Evolutionary conservation across 2,888 invertebrate species (phyloP).

Genomic region (Nudaria mundana): DNA sequence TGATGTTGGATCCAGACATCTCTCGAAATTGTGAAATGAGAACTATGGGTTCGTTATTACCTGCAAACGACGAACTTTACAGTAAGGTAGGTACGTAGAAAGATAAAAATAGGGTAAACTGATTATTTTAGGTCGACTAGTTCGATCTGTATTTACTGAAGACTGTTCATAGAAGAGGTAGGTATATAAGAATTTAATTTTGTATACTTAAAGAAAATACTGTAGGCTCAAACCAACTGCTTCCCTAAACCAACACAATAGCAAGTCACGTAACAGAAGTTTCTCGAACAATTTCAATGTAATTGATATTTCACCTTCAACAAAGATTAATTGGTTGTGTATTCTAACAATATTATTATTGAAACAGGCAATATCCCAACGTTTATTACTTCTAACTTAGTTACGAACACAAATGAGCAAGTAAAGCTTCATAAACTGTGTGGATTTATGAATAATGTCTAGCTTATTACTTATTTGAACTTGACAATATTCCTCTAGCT

Average conservation of each 20-base stretch:
- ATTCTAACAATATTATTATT: constrained; percentile 5
- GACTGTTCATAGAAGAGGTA: too few species aligned
- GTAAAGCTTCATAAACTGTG: constrained; percentile 5
- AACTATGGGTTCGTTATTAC: too few species aligned
- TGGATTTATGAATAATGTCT: constrained; percentile 6
- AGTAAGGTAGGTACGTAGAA: too few species aligned
- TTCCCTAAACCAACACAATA: neutral
- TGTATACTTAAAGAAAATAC: too few species aligned
- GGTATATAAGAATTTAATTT: too few species aligned
- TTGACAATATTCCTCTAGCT: neutral
- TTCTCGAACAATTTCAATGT: neutral
- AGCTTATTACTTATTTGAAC: neutral
- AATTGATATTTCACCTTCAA: constrained; percentile 4
- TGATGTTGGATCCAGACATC: too few species aligned
- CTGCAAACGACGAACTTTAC: too few species aligned
- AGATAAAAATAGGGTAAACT: too few species aligned
- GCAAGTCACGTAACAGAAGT: neutral
- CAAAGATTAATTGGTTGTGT: constrained; percentile 2
- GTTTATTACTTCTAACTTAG: constrained; percentile 14
- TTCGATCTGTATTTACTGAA: too few species aligned
- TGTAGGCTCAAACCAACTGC: too few species aligned
- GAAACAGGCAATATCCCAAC: constrained; percentile 3
- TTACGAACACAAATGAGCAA: constrained; percentile 4
- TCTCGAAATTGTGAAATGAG: too few species aligned
- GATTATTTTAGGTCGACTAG: too few species aligned